A percentile compares a stretch with the other conserved stretches of the same genome.
Evolutionary conservation across 1,140 invertebrate species (phyloP).

Genomic region (Hycleus cichorii): DNA sequence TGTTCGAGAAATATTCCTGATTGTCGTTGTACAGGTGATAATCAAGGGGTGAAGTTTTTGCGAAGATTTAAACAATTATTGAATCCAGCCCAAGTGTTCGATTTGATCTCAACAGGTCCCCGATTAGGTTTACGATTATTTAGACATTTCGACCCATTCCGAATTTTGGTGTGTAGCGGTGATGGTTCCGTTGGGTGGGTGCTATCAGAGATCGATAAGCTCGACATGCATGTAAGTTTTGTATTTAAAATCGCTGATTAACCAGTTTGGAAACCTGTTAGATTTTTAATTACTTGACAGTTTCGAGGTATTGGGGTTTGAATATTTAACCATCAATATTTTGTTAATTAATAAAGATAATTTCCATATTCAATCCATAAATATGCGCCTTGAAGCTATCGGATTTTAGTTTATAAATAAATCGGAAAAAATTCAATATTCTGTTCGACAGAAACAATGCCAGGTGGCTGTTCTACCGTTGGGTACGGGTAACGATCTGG

Average conservation of each 20-base stretch:
- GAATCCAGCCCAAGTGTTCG: conserved; percentile 96
- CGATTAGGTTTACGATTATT: conserved; percentile 80
- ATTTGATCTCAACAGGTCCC: conserved; percentile 83
- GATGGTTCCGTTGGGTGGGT: conserved; percentile 94
- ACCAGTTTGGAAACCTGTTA: too few species aligned
- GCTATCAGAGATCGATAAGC: conserved; percentile 82
- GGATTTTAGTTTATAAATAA: too few species aligned
- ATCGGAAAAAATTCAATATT: too few species aligned
- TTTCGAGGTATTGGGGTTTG: too few species aligned
- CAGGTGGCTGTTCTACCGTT: conserved; percentile 88
- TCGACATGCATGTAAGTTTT: conserved; percentile 81
- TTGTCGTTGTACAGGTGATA: conserved; percentile 64
- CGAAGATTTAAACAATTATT: conserved; percentile 90
- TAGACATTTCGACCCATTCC: conserved; percentile 84
- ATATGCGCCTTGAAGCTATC: too few species aligned
- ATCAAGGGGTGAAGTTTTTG: conserved; percentile 95
- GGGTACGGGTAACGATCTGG: conserved; percentile 93
- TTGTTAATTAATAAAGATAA: too few species aligned
- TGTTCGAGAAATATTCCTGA: not conserved
- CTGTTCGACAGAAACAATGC: conserved; percentile 65
- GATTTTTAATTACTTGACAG: too few species aligned
- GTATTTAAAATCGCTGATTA: too few species aligned
- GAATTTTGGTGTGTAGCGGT: conserved; percentile 86
- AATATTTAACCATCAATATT: too few species aligned
- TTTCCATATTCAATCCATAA: too few species aligned